Conservation (phyloP, 92 coral and sea anemone species). For the Umimayanthus kanabou region DNA sequence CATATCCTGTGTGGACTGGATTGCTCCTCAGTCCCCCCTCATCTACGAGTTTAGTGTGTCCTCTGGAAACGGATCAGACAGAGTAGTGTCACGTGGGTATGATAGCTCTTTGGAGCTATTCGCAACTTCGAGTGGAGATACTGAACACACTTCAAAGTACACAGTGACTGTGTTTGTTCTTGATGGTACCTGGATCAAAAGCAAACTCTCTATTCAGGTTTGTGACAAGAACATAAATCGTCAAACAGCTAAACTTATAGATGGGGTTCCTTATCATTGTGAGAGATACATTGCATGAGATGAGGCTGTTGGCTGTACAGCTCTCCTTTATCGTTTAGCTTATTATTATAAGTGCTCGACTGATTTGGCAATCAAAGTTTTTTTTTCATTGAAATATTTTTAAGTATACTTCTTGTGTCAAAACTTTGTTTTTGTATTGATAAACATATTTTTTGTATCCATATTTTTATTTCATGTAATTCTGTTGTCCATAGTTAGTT, state of each 20-base stretch:
- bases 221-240: slow-evolving; percentile 1
- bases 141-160: background rate
- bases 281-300: background rate
- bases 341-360: no score
- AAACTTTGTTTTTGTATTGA: no score
- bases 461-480: no score
- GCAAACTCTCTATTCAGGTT: background rate
- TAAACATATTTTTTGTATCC: no score
- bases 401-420: no score
- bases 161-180: background rate
- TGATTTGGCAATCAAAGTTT: no score
- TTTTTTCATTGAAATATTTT: no score
- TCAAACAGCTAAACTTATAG: background rate
- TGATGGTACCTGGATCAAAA: background rate
- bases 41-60: slow-evolving; percentile 6
- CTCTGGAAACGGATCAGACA: background rate
- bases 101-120: background rate
- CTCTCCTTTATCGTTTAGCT: background rate
- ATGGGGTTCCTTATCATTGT: background rate
- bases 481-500: background rate
- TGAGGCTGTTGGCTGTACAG: background rate
- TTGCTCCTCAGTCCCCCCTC: background rate
- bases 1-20: slow-evolving; percentile 26
- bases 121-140: background rate
- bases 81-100: background rate